These are phyloP conservation scores for Paraplagusia blochii DNA, from an alignment of 2,113 vertebrate species.

Conservation along the genomic window DNA sequence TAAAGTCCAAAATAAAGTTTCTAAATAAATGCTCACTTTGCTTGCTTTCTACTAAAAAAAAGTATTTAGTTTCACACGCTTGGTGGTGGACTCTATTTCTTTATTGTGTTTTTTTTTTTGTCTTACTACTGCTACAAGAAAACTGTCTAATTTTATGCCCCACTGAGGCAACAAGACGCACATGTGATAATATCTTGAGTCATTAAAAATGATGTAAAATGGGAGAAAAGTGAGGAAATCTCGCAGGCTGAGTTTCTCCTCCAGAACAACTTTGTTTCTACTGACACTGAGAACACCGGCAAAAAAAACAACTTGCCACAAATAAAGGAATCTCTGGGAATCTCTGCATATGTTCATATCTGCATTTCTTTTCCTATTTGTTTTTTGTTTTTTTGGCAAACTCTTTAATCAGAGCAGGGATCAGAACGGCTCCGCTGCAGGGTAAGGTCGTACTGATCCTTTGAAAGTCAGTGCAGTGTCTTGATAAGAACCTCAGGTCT, in stretches of 20 bases:
- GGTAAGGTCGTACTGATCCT: not conserved
- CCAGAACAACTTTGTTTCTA: slow-evolving; percentile 72
- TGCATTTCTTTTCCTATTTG: slow-evolving; percentile 10
- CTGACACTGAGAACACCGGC: slow-evolving; percentile 37
- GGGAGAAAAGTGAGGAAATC: slow-evolving; percentile 61
- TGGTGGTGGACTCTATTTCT: slow-evolving; percentile 62
- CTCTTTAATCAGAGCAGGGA: too few relatives aligned
- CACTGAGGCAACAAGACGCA: slow-evolving; percentile 31
- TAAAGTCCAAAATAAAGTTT: slow-evolving; percentile 78
- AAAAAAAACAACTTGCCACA: slow-evolving; percentile 22
- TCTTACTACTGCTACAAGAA: slow-evolving; percentile 43
- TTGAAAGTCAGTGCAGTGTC: not conserved
- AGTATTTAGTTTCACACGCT: slow-evolving; percentile 54
- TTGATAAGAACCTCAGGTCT: too few relatives aligned
- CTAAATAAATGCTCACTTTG: slow-evolving; percentile 76
- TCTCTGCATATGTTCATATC: slow-evolving; percentile 52
- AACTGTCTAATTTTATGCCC: too few relatives aligned
- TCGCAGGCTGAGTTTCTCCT: slow-evolving; percentile 84
- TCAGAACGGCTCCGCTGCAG: too few relatives aligned
- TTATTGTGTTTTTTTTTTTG: slow-evolving; percentile 25
- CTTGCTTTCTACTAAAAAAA: slow-evolving; percentile 69
- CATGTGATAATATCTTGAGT: slow-evolving; percentile 60
- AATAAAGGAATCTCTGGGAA: slow-evolving; percentile 56
- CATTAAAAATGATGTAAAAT: too few relatives aligned
- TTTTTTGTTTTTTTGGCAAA: too few relatives aligned